phyloP scores from a whole-genome alignment of 2,888 invertebrate species.

The Athalia rosae region DNA sequence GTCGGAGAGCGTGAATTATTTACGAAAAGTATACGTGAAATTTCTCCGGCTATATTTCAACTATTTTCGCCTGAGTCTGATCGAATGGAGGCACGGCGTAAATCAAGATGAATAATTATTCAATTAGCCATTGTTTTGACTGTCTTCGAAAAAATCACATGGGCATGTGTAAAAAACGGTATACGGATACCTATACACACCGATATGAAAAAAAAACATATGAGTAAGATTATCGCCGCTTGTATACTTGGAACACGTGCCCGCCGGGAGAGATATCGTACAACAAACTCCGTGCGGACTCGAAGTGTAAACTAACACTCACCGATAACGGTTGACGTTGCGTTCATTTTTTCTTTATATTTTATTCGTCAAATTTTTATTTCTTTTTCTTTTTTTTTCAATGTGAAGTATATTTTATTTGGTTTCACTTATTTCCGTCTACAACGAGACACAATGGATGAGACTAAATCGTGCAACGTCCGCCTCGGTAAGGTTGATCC shows the following conservation, averaged over 20 bases:
- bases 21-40: neutral
- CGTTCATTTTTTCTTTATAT: neutral
- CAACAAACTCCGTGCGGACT: slow-evolving; percentile 25
- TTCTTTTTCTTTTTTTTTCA: neutral
- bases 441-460: too few relatives aligned
- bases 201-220: neutral
- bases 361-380: neutral
- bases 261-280: slow-evolving; percentile 19
- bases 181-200: too few relatives aligned
- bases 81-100: too few relatives aligned
- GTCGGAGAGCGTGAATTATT: too few relatives aligned
- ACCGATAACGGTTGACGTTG: slow-evolving; percentile 15
- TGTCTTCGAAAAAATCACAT: neutral
- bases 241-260: slow-evolving; percentile 22
- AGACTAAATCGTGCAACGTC: too few relatives aligned
- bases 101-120: slow-evolving; percentile 2
- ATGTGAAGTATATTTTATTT: too few relatives aligned
- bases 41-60: neutral
- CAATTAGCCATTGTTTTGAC: slow-evolving; percentile 32
- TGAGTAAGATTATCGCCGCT: slow-evolving; percentile 21
- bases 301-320: slow-evolving; percentile 28
- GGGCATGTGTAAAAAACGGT: neutral
- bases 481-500: too few relatives aligned
- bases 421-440: too few relatives aligned
- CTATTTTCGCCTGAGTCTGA: too few relatives aligned